Conservation (phyloP, 2,113 vertebrate genomes). For the Ondatra zibethicus region DNA sequence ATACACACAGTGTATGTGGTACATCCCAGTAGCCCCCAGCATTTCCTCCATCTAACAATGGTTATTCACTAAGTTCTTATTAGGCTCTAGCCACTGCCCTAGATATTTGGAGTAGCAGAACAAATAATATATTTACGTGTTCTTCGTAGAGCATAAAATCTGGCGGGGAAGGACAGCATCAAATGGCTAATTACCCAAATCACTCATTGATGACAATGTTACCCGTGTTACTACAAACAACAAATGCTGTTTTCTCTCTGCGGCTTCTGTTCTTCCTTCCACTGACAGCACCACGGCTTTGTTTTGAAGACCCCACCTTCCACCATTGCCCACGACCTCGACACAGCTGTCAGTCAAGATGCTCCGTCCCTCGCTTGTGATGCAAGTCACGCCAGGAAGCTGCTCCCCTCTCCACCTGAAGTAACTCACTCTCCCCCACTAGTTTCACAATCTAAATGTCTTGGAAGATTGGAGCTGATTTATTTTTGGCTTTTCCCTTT, state of each 20-base stretch:
- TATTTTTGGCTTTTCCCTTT: not conserved
- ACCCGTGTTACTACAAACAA: not conserved
- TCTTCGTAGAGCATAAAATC: slow-evolving; percentile 35
- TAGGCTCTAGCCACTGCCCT: not conserved
- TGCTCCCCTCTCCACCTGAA: not conserved
- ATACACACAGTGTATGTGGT: not conserved
- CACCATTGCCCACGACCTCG: not conserved
- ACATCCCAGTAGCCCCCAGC: not conserved
- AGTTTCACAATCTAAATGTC: not conserved
- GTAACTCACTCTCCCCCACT: not conserved
- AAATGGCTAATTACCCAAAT: slow-evolving; percentile 33
- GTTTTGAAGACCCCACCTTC: not conserved
- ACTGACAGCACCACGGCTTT: not conserved
- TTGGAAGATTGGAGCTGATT: not conserved
- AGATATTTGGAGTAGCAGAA: slow-evolving; percentile 8
- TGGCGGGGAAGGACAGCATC: not conserved
- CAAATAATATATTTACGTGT: not conserved
- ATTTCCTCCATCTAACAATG: not conserved
- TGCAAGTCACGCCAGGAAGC: not conserved
- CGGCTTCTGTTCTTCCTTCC: not conserved
- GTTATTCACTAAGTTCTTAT: not conserved
- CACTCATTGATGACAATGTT: slow-evolving; percentile 22
- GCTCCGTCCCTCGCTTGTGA: not conserved
- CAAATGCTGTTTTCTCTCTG: not conserved
- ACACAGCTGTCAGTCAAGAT: not conserved